Evolutionary conservation across 2,797 vertebrate species (phyloP), one percentile per base, ranked within the genome.

Genomic region (Gobionotothen gibberifrons): DNA sequence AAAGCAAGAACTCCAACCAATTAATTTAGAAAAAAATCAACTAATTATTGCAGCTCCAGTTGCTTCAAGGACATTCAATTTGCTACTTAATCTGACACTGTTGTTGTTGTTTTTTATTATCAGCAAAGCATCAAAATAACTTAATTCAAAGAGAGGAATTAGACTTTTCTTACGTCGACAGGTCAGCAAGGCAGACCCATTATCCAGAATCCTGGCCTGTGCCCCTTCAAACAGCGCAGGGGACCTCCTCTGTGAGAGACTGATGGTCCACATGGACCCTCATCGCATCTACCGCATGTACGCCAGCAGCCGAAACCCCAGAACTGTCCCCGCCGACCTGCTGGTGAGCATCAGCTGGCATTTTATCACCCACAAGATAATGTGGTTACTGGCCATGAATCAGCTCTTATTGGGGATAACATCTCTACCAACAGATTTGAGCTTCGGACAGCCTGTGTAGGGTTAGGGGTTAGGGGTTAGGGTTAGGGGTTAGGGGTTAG

Each of bases 201-300:
- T 85, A 0, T 88, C 94, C 46, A 94, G 68, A 67, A 93, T 99
- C 82, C 91, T 99, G 70, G 96, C 96, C 63, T 98, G 97, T 3
- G 96, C 97, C 0, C 97, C 97, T 0, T 97, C 96, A 69, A 98
- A 98, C 92, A 97, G 95, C 0, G 97, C 97, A 0, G 85, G 96
- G 2, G 97, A 99, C 88, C 93, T 98, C 60, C 94, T 99, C 55
- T 97, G 97, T 79, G 94, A 96, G 87, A 93, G 92, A n/a, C 88
- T 99, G 62, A 77, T 94, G 76, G 62, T 71, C 0, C 90, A 96
- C 80, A 76, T 96, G 2, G 88, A 95, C 13, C 79, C 81, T 19
- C 60, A 66, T 5, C 56, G 90, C 16, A 48, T 99, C 60, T 98
- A 95, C 88, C 95, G 97, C 21, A 58, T 99, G 58, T 93, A 97